phyloP scores from a whole-genome alignment of 2,888 invertebrate species.

The Norana najaformis region DNA sequence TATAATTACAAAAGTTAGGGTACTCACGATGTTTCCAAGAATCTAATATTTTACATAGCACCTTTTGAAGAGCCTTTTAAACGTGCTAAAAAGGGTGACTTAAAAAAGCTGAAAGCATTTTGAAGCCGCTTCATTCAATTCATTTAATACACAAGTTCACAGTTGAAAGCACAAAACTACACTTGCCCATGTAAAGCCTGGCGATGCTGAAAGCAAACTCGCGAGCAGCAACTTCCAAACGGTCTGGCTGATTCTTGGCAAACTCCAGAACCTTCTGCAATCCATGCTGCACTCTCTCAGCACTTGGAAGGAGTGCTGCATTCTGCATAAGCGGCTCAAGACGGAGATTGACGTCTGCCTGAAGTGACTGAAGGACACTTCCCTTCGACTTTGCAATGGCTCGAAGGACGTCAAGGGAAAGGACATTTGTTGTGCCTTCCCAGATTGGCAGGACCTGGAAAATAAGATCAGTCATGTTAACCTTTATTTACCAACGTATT shows the following conservation, averaged over 20 bases:
- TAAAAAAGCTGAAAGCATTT: no score
- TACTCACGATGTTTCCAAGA: no score
- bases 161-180: background rate
- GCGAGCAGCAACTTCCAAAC: conserved; percentile 63
- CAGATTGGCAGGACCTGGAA: conserved; percentile 67
- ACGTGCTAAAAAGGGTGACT: no score
- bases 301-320: conserved; percentile 43
- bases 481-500: background rate
- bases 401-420: conserved; percentile 67
- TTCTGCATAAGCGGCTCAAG: conserved; percentile 42
- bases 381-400: conserved; percentile 64
- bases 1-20: no score
- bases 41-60: no score
- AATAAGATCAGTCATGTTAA: background rate
- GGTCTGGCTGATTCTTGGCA: conserved; percentile 47
- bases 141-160: background rate
- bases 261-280: conserved; percentile 39
- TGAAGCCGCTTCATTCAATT: background rate
- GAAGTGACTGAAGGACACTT: conserved; percentile 59
- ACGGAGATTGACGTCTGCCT: conserved; percentile 51
- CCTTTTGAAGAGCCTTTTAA: no score
- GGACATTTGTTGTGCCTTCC: conserved; percentile 69
- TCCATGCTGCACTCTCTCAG: conserved; percentile 48
- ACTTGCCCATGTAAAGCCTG: conserved; percentile 58
- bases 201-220: conserved; percentile 65